Evolutionary conservation across 1,140 invertebrate genomes (phyloP).

Genomic region (Plutomurus gul): DNA sequence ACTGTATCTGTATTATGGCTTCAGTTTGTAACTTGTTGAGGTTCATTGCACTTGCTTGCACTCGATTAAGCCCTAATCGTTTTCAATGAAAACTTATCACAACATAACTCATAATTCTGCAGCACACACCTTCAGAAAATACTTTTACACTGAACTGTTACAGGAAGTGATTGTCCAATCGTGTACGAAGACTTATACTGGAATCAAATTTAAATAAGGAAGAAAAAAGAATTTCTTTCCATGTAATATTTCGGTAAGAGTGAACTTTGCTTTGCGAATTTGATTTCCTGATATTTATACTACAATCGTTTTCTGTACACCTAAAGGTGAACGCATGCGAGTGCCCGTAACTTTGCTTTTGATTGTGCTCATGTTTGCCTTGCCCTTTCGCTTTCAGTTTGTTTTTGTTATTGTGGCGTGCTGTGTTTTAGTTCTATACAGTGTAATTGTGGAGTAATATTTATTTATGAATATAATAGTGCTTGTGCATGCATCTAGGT

Average conservation of each 20-base stretch:
- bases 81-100: slow-evolving; percentile 12
- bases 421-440: neutral
- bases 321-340: too few relatives aligned
- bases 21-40: slow-evolving; percentile 4
- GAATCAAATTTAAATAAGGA: too few relatives aligned
- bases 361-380: neutral
- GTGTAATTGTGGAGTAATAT: neutral
- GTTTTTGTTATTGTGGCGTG: too few relatives aligned
- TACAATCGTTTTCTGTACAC: too few relatives aligned
- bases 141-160: neutral
- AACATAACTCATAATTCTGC: neutral
- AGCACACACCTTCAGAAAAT: neutral
- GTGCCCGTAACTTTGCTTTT: too few relatives aligned
- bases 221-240: too few relatives aligned
- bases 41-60: slow-evolving; percentile 26
- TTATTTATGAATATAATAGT: too few relatives aligned
- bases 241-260: neutral
- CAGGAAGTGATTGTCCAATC: neutral
- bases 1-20: neutral
- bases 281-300: too few relatives aligned
- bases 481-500: too few relatives aligned
- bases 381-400: neutral
- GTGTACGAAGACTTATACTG: too few relatives aligned
- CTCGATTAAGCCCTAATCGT: slow-evolving; percentile 8
- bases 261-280: neutral